Base-by-base conservation (phyloP, 2,888 invertebrate genomes). In the Phasia obesa region DNA sequence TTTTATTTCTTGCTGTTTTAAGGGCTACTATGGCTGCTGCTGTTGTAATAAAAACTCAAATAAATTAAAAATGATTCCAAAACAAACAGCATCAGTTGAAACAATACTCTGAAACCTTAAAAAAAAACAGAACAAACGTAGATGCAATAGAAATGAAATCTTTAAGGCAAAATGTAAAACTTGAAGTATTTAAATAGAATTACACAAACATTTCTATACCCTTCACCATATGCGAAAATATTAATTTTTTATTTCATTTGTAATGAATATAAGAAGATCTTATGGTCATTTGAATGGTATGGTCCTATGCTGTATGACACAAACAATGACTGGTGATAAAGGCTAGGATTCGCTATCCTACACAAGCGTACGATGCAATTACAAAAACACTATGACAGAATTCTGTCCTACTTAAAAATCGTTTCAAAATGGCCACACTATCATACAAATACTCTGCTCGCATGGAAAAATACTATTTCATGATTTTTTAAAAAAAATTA, bases 1-100 rank as follows among this genome's bases (percentile, higher is more conserved):
- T 59, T n/a, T 59, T 17, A 19, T 35, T 9, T 65, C 23, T 35
- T 4, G 7, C 35, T 9, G 4, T 35, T 49, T 49, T 44, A 11
- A 53, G 31, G 25, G 27, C 13, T 73, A 23, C 17, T 25, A 11
- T 19, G 7, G 42, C 21, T 59, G 17, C 27, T 38, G 27, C n/a
- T 23, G 31, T 13, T 51, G 27, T 65, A 49, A 35, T 57, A 62
- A 21, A 69, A n/a, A 62, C 31, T 60, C 15, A 44, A 47, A 53
- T 53, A 77, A 77, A 69, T 77, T 69, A 25, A 77, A 53, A 53
- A 53, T 49, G 42, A 44, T 69, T 21, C 15, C 27, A 31, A 59
- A 51, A 67, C 7, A 27, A 38, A 4, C 19, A 23, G 19, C 0
- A 59, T 17, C 53, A 13, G 27, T 65, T 35, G 31, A 31, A 76